Conservation (phyloP, 2,888 invertebrate species). For the Mystacides longicornis region DNA sequence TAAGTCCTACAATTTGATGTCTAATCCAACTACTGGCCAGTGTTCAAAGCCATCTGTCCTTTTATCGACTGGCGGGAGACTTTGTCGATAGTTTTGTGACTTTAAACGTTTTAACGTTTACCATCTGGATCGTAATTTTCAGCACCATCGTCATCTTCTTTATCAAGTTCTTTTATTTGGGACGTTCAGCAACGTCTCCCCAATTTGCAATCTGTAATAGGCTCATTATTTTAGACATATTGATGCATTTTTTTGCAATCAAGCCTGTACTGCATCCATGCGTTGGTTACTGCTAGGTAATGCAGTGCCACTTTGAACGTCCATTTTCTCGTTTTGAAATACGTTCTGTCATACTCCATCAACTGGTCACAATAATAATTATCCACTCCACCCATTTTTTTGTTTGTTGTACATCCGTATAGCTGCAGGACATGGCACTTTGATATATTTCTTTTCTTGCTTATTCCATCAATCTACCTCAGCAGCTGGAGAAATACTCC, state of each 20-base stretch:
- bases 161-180: neutral
- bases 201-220: neutral
- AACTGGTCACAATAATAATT: slow-evolving; percentile 2
- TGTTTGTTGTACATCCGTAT: neutral
- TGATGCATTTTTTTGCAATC: neutral
- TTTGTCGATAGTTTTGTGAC: neutral
- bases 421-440: neutral
- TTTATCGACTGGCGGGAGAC: neutral
- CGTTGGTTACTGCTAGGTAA: neutral
- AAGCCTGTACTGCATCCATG: slow-evolving; percentile 5
- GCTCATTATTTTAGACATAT: no score
- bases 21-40: neutral
- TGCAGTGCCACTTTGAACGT: slow-evolving; percentile 4
- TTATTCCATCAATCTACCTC: neutral
- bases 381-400: slow-evolving; percentile 1
- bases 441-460: neutral
- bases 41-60: neutral
- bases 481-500: neutral
- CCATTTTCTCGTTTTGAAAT: slow-evolving; percentile 2
- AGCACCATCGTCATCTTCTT: neutral
- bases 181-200: neutral
- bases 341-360: neutral
- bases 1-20: no score
- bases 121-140: neutral
- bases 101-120: neutral